Conservation (phyloP, 1,140 invertebrate genomes). For the Macrotrachela quadricornifera region DNA sequence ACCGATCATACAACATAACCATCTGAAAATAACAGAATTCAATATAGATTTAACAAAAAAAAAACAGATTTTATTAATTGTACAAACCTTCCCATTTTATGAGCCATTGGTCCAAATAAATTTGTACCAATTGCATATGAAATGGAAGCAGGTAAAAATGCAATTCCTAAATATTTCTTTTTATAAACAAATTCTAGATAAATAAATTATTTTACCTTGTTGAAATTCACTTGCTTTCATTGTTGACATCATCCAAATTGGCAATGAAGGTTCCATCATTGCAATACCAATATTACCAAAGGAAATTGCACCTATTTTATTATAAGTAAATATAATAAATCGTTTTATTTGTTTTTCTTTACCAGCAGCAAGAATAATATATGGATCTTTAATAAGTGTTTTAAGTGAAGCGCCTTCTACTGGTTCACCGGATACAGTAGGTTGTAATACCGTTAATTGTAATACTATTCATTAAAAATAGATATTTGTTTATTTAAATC, state of each 20-base stretch:
- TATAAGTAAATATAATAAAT: no score
- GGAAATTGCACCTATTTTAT: constrained; percentile 55
- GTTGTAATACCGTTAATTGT: constrained; percentile 80
- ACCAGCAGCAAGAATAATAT: constrained; percentile 49
- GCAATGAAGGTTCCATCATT: constrained; percentile 85
- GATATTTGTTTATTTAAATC: neutral
- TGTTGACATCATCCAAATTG: constrained; percentile 94
- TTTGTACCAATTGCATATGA: constrained; percentile 92
- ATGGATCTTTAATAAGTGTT: constrained; percentile 71
- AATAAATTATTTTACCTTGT: constrained; percentile 16
- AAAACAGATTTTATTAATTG: neutral
- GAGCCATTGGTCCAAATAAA: constrained; percentile 86
- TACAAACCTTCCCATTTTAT: constrained; percentile 66
- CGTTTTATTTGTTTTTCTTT: no score
- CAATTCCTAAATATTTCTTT: constrained; percentile 39
- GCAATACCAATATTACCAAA: constrained; percentile 96
- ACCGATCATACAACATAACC: constrained; percentile 79
- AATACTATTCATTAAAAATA: constrained; percentile 42
- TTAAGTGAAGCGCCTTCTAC: constrained; percentile 73
- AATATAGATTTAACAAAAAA: neutral
- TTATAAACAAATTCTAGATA: no score
- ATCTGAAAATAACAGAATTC: no score
- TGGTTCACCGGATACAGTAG: constrained; percentile 65
- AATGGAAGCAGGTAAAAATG: constrained; percentile 83
- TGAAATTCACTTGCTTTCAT: constrained; percentile 38